Percentiles rank a stretch among this genome's conserved stretches.
Conservation (phyloP, 2,113 vertebrate species). For the Corythaeola cristata region DNA sequence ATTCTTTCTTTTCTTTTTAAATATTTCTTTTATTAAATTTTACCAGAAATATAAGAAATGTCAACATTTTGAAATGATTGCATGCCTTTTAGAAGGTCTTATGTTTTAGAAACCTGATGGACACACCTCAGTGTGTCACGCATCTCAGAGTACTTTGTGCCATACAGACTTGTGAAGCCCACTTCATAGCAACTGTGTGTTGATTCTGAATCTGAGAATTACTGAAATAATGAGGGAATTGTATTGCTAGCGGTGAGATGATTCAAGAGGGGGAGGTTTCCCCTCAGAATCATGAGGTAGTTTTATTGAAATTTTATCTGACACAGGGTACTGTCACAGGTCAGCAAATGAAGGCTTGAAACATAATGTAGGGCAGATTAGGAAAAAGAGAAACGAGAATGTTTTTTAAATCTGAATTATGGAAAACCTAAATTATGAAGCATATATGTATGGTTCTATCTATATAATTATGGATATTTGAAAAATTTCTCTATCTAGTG, state of each 20-base stretch:
- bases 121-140: background rate
- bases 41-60: background rate
- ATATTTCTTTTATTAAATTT: background rate
- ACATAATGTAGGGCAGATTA: background rate
- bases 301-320: background rate
- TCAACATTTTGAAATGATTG: background rate
- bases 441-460: background rate
- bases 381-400: background rate
- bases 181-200: background rate
- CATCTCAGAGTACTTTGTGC: background rate
- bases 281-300: background rate
- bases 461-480: background rate
- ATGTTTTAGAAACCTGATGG: background rate
- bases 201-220: background rate
- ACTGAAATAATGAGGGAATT: background rate
- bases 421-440: background rate
- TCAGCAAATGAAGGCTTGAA: background rate
- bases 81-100: background rate
- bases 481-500: background rate
- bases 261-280: background rate
- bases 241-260: background rate
- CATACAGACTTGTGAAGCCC: background rate
- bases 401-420: background rate
- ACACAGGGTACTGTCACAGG: fast-evolving
- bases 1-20: background rate